Conservation (phyloP, 1,140 invertebrate species). For the Chrysomallon squamiferum region DNA sequence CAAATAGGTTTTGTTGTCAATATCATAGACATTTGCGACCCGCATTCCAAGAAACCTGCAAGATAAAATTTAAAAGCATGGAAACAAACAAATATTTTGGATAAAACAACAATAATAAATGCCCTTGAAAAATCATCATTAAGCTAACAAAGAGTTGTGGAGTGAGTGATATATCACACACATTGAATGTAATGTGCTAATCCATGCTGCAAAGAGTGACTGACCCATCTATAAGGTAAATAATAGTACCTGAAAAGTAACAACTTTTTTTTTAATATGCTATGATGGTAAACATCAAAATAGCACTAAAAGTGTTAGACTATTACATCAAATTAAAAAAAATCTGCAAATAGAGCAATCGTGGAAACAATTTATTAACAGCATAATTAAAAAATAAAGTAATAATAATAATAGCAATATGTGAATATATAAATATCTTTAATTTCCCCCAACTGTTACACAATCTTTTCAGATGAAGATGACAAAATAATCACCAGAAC, state of each 20-base stretch:
- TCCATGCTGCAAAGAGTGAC: neutral
- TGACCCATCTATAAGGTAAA: neutral
- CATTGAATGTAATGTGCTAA: neutral
- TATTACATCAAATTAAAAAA: no score
- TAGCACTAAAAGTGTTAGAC: no score
- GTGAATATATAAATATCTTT: no score
- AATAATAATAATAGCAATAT: no score
- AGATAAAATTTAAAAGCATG: conserved; percentile 13
- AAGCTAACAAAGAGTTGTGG: neutral
- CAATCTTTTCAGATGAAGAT: no score
- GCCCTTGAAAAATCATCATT: neutral
- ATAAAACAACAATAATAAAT: neutral
- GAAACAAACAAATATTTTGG: neutral
- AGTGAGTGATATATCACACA: neutral
- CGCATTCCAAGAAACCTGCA: conserved; percentile 86
- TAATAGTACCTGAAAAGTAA: neutral
- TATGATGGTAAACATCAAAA: no score
- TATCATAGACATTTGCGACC: conserved; percentile 96
- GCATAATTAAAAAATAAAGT: no score
- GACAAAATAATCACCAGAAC: no score
- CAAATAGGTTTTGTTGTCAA: conserved; percentile 96
- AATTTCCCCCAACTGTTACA: no score
- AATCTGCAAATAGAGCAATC: no score
- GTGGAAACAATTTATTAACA: no score
- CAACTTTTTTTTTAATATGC: no score